Base-by-base conservation (phyloP, 2,888 invertebrate species). In the Lycophotia porphyrea region DNA sequence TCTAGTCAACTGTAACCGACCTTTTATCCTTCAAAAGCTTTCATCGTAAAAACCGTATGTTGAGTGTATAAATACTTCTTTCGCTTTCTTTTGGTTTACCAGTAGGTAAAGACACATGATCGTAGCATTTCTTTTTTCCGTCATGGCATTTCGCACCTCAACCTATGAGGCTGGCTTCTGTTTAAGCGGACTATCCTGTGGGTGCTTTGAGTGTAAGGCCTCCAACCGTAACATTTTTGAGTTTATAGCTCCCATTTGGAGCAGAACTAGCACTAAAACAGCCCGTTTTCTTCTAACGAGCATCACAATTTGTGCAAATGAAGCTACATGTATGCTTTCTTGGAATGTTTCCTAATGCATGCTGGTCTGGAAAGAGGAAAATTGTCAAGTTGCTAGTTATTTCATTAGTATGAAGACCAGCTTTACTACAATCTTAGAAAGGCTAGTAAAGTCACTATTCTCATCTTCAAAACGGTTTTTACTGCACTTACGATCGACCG, bases 1-100 rank as follows among this genome's bases (percentile, higher is more conserved):
- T 44, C 61, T 49, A 76, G 76, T 82, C 82, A 72, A 64, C 67
- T 55, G 72, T 61, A 39, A 63, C 18, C 24, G 70, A 82, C 63
- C 76, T 52, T 82, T 79, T 71, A 71, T 63, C 67, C 75, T 75
- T 78, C 21, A 65, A 69, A 68, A 42, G 63, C 52, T 81, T 82
- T 67, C 52, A 64, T 61, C n/a, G 47, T 55, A 69, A 63, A 66
- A 60, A n/a, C 39, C 36, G 11, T 61, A 21, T 24, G 24, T 58
- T 55, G 31, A 55, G n/a, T 76, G 55, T 76, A 8, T 67, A 11
- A 34, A 58, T 42, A 67, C n/a, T 34, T 36, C 31, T 49, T 64
- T 13, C 21, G 13, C 36, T 47, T 49, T 68, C 36, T 44, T 44
- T 47, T 80, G 0, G 18, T 68, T 21, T 39, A 11, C 24, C 13